Evolutionary conservation across 1,140 invertebrate genomes (phyloP).

Genomic region (Aphis gossypii): DNA sequence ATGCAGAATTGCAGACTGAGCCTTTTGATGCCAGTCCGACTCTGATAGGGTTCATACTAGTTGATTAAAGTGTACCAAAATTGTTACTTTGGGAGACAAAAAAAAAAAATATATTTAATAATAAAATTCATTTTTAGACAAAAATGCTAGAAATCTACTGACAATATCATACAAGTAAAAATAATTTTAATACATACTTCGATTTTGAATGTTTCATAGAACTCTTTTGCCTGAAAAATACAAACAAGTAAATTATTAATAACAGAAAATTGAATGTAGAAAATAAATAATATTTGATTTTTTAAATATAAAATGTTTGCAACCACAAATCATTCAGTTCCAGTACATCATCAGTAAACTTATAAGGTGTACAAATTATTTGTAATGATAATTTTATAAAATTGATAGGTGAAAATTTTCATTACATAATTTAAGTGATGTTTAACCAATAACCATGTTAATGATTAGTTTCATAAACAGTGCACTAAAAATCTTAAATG

Average conservation of each 20-base stretch:
- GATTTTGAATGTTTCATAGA: conserved; percentile 51
- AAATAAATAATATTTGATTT: background rate
- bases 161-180: background rate
- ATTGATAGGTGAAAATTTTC: background rate
- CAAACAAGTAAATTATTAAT: background rate
- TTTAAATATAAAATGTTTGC: background rate
- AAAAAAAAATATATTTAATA: background rate
- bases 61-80: background rate
- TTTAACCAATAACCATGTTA: background rate
- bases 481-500: background rate
- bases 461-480: background rate
- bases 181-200: conserved; percentile 38
- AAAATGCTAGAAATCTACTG: background rate
- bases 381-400: background rate
- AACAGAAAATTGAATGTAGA: background rate
- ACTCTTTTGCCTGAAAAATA: conserved; percentile 57
- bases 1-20: no score
- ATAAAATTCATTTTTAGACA: background rate
- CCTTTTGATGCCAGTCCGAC: no score
- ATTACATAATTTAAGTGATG: background rate
- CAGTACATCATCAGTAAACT: background rate
- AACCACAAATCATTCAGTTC: background rate
- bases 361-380: background rate
- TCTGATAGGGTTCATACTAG: background rate
- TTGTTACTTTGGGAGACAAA: background rate